Evolutionary conservation across 2,113 vertebrate genomes (phyloP).

Genomic region (Smithornis capensis): DNA sequence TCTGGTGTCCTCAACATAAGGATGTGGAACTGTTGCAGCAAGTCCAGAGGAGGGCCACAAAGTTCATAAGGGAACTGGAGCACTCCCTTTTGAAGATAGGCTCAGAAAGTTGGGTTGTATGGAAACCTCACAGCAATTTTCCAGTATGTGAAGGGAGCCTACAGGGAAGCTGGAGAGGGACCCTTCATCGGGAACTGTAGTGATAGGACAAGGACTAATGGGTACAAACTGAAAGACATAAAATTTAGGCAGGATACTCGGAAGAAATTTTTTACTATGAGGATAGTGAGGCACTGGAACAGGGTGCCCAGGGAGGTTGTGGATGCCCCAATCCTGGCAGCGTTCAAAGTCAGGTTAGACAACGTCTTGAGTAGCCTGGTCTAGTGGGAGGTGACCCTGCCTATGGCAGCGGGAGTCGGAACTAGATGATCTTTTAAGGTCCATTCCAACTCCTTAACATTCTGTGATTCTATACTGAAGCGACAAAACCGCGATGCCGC

Average conservation of each 20-base stretch:
- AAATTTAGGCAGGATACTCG: background rate
- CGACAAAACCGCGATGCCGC: too few species aligned
- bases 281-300: background rate
- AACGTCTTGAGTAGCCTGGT: too few species aligned
- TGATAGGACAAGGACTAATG: background rate
- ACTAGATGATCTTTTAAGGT: background rate
- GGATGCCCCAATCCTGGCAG: background rate
- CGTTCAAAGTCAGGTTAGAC: background rate
- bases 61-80: background rate
- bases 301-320: background rate
- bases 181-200: background rate
- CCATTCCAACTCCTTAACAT: background rate
- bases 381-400: background rate
- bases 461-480: accelerated
- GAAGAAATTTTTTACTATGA: background rate
- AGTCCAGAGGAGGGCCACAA: background rate
- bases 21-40: background rate
- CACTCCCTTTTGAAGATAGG: background rate
- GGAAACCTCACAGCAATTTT: background rate
- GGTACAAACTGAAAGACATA: background rate
- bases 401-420: background rate
- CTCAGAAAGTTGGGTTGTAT: too few species aligned
- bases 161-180: background rate
- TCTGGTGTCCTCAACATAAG: background rate
- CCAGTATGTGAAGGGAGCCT: background rate